Conservation (phyloP, 2,113 vertebrate species). For the Gallinago paraguaiae region DNA sequence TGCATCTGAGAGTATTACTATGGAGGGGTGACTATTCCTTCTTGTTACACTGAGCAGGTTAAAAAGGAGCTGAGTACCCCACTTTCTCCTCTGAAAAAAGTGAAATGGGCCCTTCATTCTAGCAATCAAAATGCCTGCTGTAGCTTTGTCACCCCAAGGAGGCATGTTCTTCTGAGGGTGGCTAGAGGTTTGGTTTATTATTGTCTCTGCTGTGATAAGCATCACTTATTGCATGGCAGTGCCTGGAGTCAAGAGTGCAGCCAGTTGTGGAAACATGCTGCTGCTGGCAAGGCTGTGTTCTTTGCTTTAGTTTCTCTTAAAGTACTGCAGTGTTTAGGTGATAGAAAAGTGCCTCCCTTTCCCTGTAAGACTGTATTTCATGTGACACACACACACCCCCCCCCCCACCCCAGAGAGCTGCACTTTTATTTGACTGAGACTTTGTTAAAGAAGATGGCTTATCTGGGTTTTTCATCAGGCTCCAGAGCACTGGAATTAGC, state of each 20-base stretch:
- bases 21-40: not conserved
- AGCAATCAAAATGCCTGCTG: not conserved
- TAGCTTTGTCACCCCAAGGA: not conserved
- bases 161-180: not conserved
- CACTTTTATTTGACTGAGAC: not conserved
- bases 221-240: not conserved
- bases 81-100: not conserved
- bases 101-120: not conserved
- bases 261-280: not conserved
- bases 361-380: not conserved
- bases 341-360: not conserved
- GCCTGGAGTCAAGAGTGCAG: not conserved
- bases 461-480: not conserved
- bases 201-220: not conserved
- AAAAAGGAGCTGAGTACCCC: not conserved
- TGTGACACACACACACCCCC: not conserved
- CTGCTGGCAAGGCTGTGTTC: not conserved
- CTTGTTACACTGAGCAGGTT: not conserved
- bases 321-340: not conserved
- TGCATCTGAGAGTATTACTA: too few relatives aligned
- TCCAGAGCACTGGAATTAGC: slow-evolving; percentile 19
- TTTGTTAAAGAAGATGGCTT: not conserved
- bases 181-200: not conserved
- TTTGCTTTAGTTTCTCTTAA: not conserved
- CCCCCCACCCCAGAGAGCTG: not conserved